phyloP scores from a whole-genome alignment of 2,113 vertebrate species.

The Callopanchax toddi region DNA sequence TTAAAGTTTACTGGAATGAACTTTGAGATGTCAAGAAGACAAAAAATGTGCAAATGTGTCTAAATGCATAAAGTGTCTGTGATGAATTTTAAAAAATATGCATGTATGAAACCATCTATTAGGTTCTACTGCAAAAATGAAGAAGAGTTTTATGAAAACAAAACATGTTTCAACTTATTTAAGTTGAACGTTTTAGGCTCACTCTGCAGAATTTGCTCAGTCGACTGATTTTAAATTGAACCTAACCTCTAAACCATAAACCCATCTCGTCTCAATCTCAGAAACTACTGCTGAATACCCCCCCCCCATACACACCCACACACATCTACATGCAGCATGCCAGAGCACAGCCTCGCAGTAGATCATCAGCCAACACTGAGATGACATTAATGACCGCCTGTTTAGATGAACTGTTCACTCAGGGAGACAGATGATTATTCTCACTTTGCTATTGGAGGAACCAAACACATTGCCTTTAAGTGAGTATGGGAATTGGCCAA shows the following conservation, averaged over 20 bases:
- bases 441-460: slow-evolving; percentile 16
- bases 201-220: not conserved
- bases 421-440: slow-evolving; percentile 23
- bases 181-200: not conserved
- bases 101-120: not conserved
- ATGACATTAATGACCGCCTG: slow-evolving; percentile 25
- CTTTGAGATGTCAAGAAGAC: no score
- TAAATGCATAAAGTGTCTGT: not conserved
- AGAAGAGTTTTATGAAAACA: not conserved
- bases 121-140: not conserved
- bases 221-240: not conserved
- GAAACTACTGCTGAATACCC: not conserved
- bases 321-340: not conserved
- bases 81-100: not conserved
- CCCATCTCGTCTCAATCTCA: slow-evolving; percentile 1
- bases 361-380: slow-evolving; percentile 18
- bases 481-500: slow-evolving; percentile 14
- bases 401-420: slow-evolving; percentile 18
- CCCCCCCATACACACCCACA: no score
- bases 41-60: no score
- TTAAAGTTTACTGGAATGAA: no score
- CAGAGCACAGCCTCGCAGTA: slow-evolving; percentile 2
- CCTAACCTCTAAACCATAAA: slow-evolving; percentile 3
- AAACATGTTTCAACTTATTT: not conserved
- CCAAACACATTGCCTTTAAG: not conserved